Conservation (phyloP, 2,797 vertebrate species). For the Miichthys miiuy region DNA sequence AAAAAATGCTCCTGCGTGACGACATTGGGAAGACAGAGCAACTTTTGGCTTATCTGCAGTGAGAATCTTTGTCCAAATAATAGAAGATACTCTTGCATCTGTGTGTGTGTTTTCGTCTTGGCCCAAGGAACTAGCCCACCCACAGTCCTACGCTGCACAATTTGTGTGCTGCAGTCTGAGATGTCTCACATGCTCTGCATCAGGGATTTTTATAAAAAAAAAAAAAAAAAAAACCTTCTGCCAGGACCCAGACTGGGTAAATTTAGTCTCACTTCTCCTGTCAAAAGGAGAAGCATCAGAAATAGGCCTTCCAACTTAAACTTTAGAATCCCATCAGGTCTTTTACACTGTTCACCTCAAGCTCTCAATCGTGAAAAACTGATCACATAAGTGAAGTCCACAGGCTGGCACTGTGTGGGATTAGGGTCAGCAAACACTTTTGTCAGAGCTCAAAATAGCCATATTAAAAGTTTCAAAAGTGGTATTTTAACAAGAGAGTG, state of each 20-base stretch:
- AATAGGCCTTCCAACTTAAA: slow-evolving; percentile 45
- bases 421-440: slow-evolving; percentile 38
- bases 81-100: slow-evolving; percentile 38
- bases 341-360: slow-evolving; percentile 42
- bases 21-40: slow-evolving; percentile 48
- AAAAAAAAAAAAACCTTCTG: slow-evolving; percentile 31
- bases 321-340: slow-evolving; percentile 34
- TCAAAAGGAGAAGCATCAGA: slow-evolving; percentile 56
- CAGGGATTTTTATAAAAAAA: slow-evolving; percentile 38
- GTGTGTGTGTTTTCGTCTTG: slow-evolving; percentile 40
- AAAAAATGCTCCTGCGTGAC: slow-evolving; percentile 20
- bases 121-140: slow-evolving; percentile 64
- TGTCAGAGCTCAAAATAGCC: slow-evolving; percentile 30
- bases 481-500: neutral
- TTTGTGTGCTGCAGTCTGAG: slow-evolving; percentile 63
- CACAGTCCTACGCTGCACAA: slow-evolving; percentile 56
- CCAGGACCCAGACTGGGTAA: slow-evolving; percentile 50
- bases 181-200: slow-evolving; percentile 69
- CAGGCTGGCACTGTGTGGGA: slow-evolving; percentile 36
- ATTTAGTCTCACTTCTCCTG: slow-evolving; percentile 63
- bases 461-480: slow-evolving; percentile 20
- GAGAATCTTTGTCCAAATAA: slow-evolving; percentile 60
- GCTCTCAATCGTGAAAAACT: slow-evolving; percentile 31
- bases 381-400: slow-evolving; percentile 27
- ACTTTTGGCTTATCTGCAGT: slow-evolving; percentile 56